Evolutionary conservation across 2,888 invertebrate species (phyloP), one percentile per base, ranked within the genome.

Genomic region (Lucinisca nassula): DNA sequence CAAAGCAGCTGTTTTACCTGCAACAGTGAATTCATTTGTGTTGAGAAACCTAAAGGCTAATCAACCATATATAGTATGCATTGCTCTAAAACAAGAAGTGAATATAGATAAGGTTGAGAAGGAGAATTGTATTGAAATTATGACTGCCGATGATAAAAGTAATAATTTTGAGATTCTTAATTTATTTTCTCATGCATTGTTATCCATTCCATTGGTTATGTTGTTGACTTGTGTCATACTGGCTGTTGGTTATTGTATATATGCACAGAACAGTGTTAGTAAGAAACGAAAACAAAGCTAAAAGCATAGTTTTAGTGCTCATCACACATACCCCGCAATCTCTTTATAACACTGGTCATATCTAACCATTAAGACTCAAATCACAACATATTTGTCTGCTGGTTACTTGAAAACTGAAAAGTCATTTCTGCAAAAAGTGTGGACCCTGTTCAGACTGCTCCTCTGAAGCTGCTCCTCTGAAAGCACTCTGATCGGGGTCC

Each of bases 61-160:
- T 55, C 79, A 84, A 6, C 90, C 89, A 21, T 92, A 92, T 72
- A 67, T 92, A 14, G 79, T 92, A 1, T 92, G 92, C 49, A 72
- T 90, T 21, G 58, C 82, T n/a, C 17, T 89, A 35, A 49, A 70
- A 32, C 30, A 58, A n/a, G 45, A 30, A 2, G 24, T 58, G 14
- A 72, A 51, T 14, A 21, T 35, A 1, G 35, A 35, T 35, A 35
- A 35, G 10, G 61, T 30, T 24, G 21, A 14, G 27, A 30, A 67
- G 32, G 67, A 67, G 35, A 67, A 67, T 17, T 82, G 82, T 78
- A 72, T 77, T 73, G 82, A 82, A 82, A 76, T 82, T 14, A 35
- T 82, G 21, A 82, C 82, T 17, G 10, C 14, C 12, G 76, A 81
- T 40, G 24, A 35, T 1, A 35, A 14, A 30, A 10, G 21, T 14